Evolutionary conservation across 2,113 vertebrate species (phyloP).

Genomic region (Calyptomena viridis): DNA sequence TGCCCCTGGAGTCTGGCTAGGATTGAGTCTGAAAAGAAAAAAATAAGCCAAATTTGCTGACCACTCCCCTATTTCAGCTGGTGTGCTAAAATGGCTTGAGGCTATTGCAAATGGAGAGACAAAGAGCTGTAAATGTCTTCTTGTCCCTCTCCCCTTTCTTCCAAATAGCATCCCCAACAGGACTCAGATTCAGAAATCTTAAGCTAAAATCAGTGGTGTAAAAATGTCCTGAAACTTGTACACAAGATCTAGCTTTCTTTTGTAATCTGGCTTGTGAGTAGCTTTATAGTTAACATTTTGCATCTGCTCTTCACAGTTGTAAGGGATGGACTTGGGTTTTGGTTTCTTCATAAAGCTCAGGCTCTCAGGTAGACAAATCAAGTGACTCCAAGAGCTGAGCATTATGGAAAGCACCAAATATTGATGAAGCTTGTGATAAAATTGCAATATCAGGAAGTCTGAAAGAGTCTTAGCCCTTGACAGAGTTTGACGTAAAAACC

Average conservation of each 20-base stretch:
- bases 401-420: not conserved
- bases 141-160: not conserved
- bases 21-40: not conserved
- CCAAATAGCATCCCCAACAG: not conserved
- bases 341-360: not conserved
- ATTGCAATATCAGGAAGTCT: not conserved
- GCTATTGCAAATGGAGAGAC: not conserved
- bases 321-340: not conserved
- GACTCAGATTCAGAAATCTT: not conserved
- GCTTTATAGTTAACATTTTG: not conserved
- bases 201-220: not conserved
- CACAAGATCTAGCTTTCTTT: not conserved
- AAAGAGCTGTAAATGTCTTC: not conserved
- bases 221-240: not conserved
- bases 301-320: not conserved
- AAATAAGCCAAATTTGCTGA: not conserved
- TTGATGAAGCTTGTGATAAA: not conserved
- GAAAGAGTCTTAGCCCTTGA: not conserved
- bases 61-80: not conserved
- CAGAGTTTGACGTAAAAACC: constrained; percentile 20
- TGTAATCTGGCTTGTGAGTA: not conserved
- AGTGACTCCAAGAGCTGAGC: not conserved
- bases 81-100: not conserved
- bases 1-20: not conserved
- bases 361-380: not conserved